Base-by-base conservation (phyloP, 2,113 vertebrate genomes). In the Lampris megalopsis region DNA sequence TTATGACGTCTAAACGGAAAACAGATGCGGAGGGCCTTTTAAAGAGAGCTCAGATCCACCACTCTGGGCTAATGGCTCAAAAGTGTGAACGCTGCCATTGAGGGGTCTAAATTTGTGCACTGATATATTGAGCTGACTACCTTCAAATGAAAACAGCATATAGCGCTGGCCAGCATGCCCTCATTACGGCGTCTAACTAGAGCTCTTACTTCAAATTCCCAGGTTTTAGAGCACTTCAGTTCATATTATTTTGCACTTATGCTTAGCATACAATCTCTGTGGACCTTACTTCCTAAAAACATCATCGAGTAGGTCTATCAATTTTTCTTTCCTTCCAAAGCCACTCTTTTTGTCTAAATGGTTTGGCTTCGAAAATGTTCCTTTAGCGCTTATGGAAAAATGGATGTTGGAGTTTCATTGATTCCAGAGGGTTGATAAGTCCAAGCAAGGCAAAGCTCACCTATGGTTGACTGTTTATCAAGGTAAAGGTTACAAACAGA, bases 1-100 rank as follows among this genome's bases (percentile, higher is more conserved):
- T 88, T 85, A 91, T 85, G 87, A 83, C 68, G 59, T 72, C 81
- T 86, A 87, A 90, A 90, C 56, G 11, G 2, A 87, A 91, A 91
- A 75, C 89, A 91, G 84, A 86, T 88, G 90, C 80, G 87, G 36
- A 71, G 9, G 49, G 43, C 57, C 63, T 85, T 24, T 86, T 82
- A 77, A 86, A 89, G 75, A 72, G 86, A 79, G 64, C 81, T 71
- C 68, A 69, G 78, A 89, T 86, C 81, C 82, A 66, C 75, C 85
- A 63, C 81, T 85, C 43, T 36, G 61, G 75, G 79, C 86, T 87
- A 89, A 89, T 86, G 79, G 83, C 77, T 80, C 57, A 63, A 68
- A 86, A 87, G 87, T 89, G 90, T 84, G 86, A 91, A 89, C 54
- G 87, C 45, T 54, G 83, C 89, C 76, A 83, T 66, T 62, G 71